Evolutionary conservation across 2,113 vertebrate species (phyloP).

Genomic region (Percina caprodes): DNA sequence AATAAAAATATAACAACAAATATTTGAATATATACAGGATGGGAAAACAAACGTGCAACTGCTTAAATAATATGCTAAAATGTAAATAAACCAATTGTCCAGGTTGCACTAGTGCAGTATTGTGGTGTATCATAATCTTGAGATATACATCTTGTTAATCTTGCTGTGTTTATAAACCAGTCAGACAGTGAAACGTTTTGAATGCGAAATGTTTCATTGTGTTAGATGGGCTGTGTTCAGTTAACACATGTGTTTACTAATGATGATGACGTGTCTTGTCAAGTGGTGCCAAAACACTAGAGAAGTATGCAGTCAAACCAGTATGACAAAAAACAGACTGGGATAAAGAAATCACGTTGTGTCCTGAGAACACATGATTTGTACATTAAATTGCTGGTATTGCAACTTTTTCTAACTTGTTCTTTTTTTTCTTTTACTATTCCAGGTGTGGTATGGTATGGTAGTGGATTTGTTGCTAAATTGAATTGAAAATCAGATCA

Average conservation of each 20-base stretch:
- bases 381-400: background rate
- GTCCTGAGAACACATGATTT: background rate
- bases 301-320: slow-evolving; percentile 73
- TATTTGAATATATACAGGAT: too few species aligned
- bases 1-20: too few species aligned
- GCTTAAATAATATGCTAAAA: too few species aligned
- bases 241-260: slow-evolving; percentile 20
- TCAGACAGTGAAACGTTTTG: background rate
- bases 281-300: background rate
- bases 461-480: background rate
- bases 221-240: slow-evolving; percentile 26
- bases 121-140: too few species aligned
- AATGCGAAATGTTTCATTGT: slow-evolving; percentile 2
- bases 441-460: background rate
- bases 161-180: slow-evolving; percentile 4
- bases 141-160: slow-evolving; percentile 2
- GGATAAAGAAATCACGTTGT: background rate
- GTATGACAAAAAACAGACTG: slow-evolving; percentile 48
- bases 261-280: background rate
- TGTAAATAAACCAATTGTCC: too few species aligned
- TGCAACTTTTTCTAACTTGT: background rate
- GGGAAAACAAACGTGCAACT: too few species aligned
- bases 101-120: too few species aligned
- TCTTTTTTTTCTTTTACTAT: too few species aligned
- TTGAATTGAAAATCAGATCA: background rate